Base-by-base conservation (phyloP, 1,140 invertebrate genomes). In the Schmidtea mediterranea region DNA sequence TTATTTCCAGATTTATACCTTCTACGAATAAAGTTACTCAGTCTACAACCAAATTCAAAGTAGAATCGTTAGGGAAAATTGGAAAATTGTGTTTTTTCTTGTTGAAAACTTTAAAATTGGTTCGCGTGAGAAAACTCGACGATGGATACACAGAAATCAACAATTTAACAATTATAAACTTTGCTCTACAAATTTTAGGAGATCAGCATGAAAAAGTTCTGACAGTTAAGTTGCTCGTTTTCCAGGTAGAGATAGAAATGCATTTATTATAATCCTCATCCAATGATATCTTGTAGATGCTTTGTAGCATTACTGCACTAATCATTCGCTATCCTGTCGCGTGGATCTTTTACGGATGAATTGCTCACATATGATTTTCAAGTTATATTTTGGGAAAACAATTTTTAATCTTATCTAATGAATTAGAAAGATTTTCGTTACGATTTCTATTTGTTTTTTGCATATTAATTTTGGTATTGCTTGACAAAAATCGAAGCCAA, bases 291-390 rank as follows among this genome's bases (percentile, higher is more conserved):
- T 71, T 73, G 53, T 61, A 77, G 74, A 59, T 79, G 41, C 38
- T 76, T 36, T 80, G 76, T 59, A 80, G 75, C 49, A 56, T 73
- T 50, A 48, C 83, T 46, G 84, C 82, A n/a, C 82, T 90, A 66
- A 58, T 75, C 32, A 82, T 90, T 58, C 74, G 84, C 57, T 90
- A 90, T 69, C 82, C 82, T 32, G 63, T 90, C 53, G 82, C 82
- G 32, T 76, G 75, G 49, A 70, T 81, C 55, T 84, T 89, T 68
- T 89, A 90, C 62, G 76, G 26, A 32, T 32, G 26, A 32, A n/a
- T n/a, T n/a, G n/a, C n/a, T n/a, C n/a, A n/a, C n/a, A n/a, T n/a
- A n/a, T n/a, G n/a, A n/a, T n/a, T n/a, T n/a, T n/a, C n/a, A n/a
- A n/a, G n/a, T n/a, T n/a, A n/a, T n/a, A n/a, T n/a, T n/a, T n/a